Evolutionary conservation across 2,113 vertebrate species (phyloP).

Genomic region (Tachuris rubrigastra): DNA sequence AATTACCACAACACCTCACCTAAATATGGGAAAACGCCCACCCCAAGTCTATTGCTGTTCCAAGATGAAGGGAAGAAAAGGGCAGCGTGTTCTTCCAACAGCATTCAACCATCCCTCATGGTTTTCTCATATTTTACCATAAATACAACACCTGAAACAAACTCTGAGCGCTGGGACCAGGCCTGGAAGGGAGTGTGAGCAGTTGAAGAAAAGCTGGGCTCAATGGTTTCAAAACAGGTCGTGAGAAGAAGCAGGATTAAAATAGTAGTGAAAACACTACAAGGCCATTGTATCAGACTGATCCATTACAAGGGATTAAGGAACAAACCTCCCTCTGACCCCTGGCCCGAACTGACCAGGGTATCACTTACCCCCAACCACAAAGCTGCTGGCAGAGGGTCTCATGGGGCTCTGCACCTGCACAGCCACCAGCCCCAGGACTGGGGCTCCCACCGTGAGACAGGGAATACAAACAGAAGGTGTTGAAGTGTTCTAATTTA

Average conservation of each 20-base stretch:
- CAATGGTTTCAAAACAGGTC: not conserved
- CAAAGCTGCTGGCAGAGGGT: not conserved
- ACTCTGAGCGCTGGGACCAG: not conserved
- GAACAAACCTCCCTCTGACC: not conserved
- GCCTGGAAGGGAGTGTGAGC: not conserved
- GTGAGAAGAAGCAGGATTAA: not conserved
- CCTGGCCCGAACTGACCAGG: not conserved
- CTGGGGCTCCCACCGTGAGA: not conserved
- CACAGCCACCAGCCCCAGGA: not conserved
- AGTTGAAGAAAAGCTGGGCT: not conserved
- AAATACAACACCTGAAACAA: not conserved
- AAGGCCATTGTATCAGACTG: not conserved
- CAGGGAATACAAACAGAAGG: not conserved
- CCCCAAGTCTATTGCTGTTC: slow-evolving; percentile 8
- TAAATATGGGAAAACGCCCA: slow-evolving; percentile 12
- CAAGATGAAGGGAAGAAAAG: not conserved
- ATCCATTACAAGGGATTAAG: not conserved
- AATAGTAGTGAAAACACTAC: not conserved
- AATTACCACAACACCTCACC: not conserved
- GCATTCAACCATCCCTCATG: not conserved
- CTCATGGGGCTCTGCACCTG: not conserved
- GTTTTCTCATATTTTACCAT: not conserved
- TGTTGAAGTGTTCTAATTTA: not conserved
- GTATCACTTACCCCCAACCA: not conserved
- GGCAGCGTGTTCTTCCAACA: not conserved